Evolutionary conservation across 2,113 vertebrate genomes (phyloP).

Genomic region (Hiodon tergisus): DNA sequence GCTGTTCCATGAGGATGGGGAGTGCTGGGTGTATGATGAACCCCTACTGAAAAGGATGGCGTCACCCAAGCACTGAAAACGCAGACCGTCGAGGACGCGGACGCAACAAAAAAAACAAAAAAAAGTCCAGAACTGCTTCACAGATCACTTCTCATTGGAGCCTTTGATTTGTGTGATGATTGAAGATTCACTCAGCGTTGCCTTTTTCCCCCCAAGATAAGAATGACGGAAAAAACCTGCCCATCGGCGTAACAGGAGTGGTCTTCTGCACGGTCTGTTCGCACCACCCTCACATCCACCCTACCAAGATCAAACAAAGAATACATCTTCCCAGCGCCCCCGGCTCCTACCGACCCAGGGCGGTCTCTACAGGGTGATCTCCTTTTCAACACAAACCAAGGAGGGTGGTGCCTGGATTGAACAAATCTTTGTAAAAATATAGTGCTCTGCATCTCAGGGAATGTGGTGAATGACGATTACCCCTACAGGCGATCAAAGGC

Average conservation of each 20-base stretch:
- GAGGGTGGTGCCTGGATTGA: constrained; percentile 42
- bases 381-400: neutral
- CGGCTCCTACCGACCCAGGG: too few relatives aligned
- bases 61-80: constrained; percentile 70
- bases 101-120: constrained; percentile 35
- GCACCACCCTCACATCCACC: neutral
- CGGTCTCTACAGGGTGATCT: neutral
- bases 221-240: neutral
- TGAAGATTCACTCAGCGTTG: constrained; percentile 61
- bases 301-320: neutral
- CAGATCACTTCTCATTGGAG: constrained; percentile 46
- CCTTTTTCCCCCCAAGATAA: constrained; percentile 26
- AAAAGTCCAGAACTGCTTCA: constrained; percentile 17
- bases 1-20: constrained; percentile 96
- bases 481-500: constrained; percentile 44
- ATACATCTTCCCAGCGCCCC: neutral
- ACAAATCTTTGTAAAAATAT: constrained; percentile 47
- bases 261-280: neutral
- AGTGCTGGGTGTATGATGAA: constrained; percentile 96
- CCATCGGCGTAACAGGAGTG: neutral
- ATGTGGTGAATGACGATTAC: constrained; percentile 61
- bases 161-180: constrained; percentile 22
- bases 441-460: constrained; percentile 72
- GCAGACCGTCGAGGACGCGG: constrained; percentile 14
- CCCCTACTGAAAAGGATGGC: constrained; percentile 85